Evolutionary conservation across 2,797 vertebrate genomes (phyloP), one percentile per base, ranked within the genome.

Genomic region (Artibeus lituratus): DNA sequence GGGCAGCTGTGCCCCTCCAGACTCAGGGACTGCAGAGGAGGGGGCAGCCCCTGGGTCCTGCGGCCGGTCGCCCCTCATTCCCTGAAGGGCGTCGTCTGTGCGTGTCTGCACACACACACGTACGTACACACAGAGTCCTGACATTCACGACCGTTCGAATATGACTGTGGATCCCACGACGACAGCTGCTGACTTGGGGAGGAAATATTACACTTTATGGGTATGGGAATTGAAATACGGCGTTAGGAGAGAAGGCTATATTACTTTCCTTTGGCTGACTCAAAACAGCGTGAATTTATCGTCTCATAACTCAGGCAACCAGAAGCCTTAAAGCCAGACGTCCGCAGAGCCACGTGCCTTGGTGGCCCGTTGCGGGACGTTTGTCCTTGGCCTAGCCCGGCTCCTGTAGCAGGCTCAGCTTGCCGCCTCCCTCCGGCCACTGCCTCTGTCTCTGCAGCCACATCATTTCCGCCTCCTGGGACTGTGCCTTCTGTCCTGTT

Each of bases 391-490:
- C 19, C 15, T 85, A 29, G 19, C 80, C 37, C 24, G 35, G 29
- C 29, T 67, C 35, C 24, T 5, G 4, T 1, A 5, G 10, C 24
- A 70, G 55, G 8, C 65, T 18, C 2, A 0, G 39, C 4, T 4
- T 42, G 39, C 55, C 24, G 53, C 53, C 55, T 57, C 55, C 55
- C 55, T 57, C 6, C 21, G 7, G 21, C 55, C 55, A 9, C 55
- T 21, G 22, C 24, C 55, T 0, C 55, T 26, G 24, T 4, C 55
- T 0, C 55, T 26, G 24, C 1, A 10, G 55, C 4, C 55, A 22
- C 53, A 1, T 22, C 7, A 7, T 22, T 8, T 21, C 62, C 18
- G 12, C 65, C n/a, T 10, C 59, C 59, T 62, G 2, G 32, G 22
- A 73, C 53, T 22, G 35, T 3, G 14, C 35, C 87, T 32, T 16